Evolutionary conservation across 2,888 invertebrate genomes (phyloP).

Genomic region (Nephrocerus scutellatus): DNA sequence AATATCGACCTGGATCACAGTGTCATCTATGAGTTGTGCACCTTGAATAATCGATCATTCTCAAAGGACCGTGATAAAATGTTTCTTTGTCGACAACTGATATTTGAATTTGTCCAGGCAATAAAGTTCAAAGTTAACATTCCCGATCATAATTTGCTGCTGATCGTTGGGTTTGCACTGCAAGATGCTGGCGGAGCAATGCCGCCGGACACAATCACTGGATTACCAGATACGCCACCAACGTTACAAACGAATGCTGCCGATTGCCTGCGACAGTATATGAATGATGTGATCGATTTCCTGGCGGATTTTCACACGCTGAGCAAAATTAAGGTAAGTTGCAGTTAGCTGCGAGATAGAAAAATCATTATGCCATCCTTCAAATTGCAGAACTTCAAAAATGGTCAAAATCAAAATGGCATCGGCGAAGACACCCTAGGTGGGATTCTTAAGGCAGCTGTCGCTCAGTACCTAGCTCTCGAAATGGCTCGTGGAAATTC

Average conservation of each 20-base stretch:
- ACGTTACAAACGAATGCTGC: conserved; percentile 74
- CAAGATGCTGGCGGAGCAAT: conserved; percentile 90
- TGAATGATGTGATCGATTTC: conserved; percentile 90
- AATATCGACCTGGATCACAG: conserved; percentile 74
- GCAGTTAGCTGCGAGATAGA: background rate
- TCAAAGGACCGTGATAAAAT: conserved; percentile 90
- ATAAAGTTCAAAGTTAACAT: conserved; percentile 90
- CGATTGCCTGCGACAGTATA: conserved; percentile 88
- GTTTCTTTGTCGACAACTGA: conserved; percentile 81
- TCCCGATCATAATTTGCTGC: conserved; percentile 89
- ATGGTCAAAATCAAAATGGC: conserved; percentile 59
- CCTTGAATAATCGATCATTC: conserved; percentile 83
- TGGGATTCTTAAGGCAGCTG: conserved; percentile 90
- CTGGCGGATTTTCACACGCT: conserved; percentile 93
- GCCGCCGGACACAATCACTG: conserved; percentile 65
- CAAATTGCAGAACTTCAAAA: conserved; percentile 46
- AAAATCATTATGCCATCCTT: background rate
- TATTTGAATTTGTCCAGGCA: conserved; percentile 91
- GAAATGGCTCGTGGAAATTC: conserved; percentile 86
- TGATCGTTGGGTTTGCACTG: conserved; percentile 78
- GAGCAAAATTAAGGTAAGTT: conserved; percentile 84
- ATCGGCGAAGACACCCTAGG: conserved; percentile 94
- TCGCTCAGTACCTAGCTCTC: conserved; percentile 87
- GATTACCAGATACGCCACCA: conserved; percentile 47
- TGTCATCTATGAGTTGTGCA: conserved; percentile 79